Evolutionary conservation across 2,113 vertebrate species (phyloP).

Genomic region (Esox niger): DNA sequence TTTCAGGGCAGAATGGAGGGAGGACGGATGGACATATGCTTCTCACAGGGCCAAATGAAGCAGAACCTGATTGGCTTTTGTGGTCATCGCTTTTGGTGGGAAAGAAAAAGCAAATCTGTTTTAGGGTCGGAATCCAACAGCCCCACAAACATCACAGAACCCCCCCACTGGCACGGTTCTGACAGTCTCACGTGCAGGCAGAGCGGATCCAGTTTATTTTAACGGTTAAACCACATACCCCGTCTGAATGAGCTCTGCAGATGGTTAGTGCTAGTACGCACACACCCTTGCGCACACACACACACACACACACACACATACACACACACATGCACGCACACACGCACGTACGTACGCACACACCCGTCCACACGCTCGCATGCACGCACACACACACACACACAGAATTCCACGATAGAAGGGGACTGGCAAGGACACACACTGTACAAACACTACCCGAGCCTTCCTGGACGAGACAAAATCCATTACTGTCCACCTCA

Average conservation of each 20-base stretch:
- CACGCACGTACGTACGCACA: no score
- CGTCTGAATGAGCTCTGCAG: slow-evolving; percentile 57
- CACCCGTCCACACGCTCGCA: background rate
- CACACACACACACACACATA: slow-evolving; percentile 5
- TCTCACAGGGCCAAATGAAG: slow-evolving; percentile 87
- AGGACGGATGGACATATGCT: slow-evolving; percentile 92
- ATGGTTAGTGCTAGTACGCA: no score
- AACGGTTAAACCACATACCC: slow-evolving; percentile 65
- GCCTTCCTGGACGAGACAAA: slow-evolving; percentile 35
- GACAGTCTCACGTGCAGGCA: slow-evolving; percentile 42
- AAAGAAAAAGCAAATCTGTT: slow-evolving; percentile 67
- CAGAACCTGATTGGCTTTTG: slow-evolving; percentile 85
- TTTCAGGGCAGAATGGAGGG: slow-evolving; percentile 75
- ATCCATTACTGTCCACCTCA: slow-evolving; percentile 58
- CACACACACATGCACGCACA: background rate
- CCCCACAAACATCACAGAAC: slow-evolving; percentile 59
- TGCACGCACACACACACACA: slow-evolving; percentile 4
- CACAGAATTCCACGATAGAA: background rate
- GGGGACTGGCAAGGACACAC: slow-evolving; percentile 15
- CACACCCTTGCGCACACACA: slow-evolving; percentile 3
- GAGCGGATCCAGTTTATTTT: slow-evolving; percentile 48
- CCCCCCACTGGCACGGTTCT: slow-evolving; percentile 32
- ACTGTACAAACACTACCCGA: slow-evolving; percentile 33
- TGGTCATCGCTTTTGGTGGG: slow-evolving; percentile 77
- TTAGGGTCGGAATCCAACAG: slow-evolving; percentile 48